phyloP scores from a whole-genome alignment of 2,888 invertebrate species.

The Imbricaverruca yamaguchii region DNA sequence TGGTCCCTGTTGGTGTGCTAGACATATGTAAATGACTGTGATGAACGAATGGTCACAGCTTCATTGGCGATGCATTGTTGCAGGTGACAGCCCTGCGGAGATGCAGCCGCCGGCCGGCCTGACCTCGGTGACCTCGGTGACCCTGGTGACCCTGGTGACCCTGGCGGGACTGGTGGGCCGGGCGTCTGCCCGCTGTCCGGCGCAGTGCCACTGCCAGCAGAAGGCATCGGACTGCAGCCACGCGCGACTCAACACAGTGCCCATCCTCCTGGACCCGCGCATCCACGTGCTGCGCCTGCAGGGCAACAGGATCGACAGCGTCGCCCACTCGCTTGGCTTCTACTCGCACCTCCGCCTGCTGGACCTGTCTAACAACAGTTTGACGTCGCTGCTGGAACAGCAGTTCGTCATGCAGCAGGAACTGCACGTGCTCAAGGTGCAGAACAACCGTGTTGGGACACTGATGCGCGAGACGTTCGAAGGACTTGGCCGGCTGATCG shows the following conservation, averaged over 20 bases:
- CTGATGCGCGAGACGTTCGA: background rate
- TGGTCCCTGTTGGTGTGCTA: too few relatives aligned
- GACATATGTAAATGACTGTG: too few relatives aligned
- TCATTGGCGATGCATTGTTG: background rate
- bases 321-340: background rate
- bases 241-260: background rate
- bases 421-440: background rate
- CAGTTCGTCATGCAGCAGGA: background rate
- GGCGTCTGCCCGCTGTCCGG: background rate
- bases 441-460: background rate
- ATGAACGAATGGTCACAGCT: background rate
- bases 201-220: background rate
- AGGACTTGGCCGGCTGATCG: background rate
- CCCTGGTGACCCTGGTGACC: background rate
- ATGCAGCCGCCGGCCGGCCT: background rate
- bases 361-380: slow-evolving; percentile 10
- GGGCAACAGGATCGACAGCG: background rate
- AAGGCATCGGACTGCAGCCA: background rate
- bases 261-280: slow-evolving; percentile 8
- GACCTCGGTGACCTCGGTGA: background rate
- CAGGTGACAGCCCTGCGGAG: background rate
- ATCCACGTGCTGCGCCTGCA: background rate
- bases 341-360: background rate
- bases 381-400: background rate
- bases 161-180: background rate